These are phyloP conservation scores for Pampus argenteus DNA, from an alignment of 2,797 vertebrate genomes.

Conservation along the genomic window DNA sequence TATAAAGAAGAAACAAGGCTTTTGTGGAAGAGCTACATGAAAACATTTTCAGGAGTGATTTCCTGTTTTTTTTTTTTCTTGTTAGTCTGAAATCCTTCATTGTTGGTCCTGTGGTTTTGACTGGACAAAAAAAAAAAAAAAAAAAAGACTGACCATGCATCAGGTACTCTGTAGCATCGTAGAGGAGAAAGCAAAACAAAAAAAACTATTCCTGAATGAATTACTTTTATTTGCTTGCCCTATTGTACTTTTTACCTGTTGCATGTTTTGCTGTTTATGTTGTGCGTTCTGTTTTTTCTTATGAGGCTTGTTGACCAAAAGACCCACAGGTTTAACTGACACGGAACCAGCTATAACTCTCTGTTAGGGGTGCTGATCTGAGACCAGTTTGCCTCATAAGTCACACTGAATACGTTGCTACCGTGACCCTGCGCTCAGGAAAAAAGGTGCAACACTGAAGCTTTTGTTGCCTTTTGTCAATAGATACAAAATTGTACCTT, in stretches of 20 bases:
- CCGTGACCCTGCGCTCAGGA: conserved; percentile 51
- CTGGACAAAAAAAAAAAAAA: too few species aligned
- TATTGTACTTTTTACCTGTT: conserved; percentile 41
- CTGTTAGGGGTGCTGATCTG: conserved; percentile 51
- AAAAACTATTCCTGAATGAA: conserved; percentile 37
- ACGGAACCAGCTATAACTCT: conserved; percentile 59
- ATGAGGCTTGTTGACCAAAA: conserved; percentile 65
- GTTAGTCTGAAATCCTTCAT: conserved; percentile 13
- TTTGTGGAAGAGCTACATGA: not conserved
- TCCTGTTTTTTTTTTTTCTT: not conserved
- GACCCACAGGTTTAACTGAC: conserved; percentile 35
- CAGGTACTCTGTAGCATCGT: conserved; percentile 60
- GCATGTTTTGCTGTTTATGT: conserved; percentile 55
- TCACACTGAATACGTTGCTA: conserved; percentile 32
- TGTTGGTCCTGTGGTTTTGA: not conserved
- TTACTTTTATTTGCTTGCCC: conserved; percentile 46
- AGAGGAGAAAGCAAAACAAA: conserved; percentile 54
- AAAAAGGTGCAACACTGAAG: conserved; percentile 56
- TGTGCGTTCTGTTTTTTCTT: conserved; percentile 25
- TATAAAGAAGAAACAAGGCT: conserved; percentile 25
- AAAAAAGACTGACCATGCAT: conserved; percentile 52
- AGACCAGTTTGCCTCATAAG: conserved; percentile 46
- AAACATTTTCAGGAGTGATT: conserved; percentile 20
- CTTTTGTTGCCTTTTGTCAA: conserved; percentile 55
- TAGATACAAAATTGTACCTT: conserved; percentile 30